Evolutionary conservation across 2,797 vertebrate species (phyloP).

Genomic region (Hydrocynus forskahlii): DNA sequence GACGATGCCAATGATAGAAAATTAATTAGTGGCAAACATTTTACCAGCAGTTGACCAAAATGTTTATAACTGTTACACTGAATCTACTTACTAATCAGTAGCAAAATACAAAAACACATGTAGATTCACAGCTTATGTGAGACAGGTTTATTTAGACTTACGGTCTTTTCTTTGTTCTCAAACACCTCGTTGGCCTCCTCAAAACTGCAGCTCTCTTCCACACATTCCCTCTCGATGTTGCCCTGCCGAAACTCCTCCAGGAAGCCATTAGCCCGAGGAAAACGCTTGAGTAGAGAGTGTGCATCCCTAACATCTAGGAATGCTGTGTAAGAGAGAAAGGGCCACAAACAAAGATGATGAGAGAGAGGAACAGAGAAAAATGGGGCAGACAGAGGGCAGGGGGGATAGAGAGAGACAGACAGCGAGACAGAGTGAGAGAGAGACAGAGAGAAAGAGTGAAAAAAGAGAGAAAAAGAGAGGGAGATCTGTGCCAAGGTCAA

Average conservation of each 20-base stretch:
- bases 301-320: constrained; percentile 84
- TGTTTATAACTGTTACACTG: neutral
- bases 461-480: neutral
- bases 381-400: neutral
- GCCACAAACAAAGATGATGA: neutral
- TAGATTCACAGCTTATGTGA: neutral
- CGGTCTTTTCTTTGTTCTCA: constrained; percentile 87
- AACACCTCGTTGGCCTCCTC: constrained; percentile 89
- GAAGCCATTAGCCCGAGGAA: constrained; percentile 85
- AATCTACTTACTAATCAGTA: neutral
- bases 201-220: constrained; percentile 88
- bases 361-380: neutral
- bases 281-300: constrained; percentile 82
- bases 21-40: too few species aligned
- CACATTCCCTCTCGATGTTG: constrained; percentile 86
- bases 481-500: neutral
- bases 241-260: constrained; percentile 87
- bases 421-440: neutral
- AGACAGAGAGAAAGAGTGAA: neutral
- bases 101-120: neutral
- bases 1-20: too few species aligned
- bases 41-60: neutral
- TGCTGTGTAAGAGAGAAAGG: constrained; percentile 60
- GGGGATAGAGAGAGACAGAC: neutral
- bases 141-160: constrained; percentile 56